A percentile compares a stretch with the other conserved stretches of the same genome.
These are phyloP conservation scores for Prunella himalayana DNA, from an alignment of 2,113 vertebrate genomes.

Conservation along the genomic window DNA sequence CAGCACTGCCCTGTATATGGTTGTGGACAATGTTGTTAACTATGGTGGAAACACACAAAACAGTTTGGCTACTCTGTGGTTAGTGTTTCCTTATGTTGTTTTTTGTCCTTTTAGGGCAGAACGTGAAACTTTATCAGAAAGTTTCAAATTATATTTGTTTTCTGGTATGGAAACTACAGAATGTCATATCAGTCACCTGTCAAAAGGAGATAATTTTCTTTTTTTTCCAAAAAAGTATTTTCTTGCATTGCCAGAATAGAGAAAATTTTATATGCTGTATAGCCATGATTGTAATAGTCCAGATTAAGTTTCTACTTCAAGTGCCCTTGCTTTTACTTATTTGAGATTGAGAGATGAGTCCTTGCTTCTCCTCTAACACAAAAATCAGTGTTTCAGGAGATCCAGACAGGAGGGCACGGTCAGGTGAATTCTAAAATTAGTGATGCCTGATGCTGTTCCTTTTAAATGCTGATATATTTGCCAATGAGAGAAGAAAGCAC, in stretches of 20 bases:
- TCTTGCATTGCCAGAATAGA: background rate
- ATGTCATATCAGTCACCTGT: background rate
- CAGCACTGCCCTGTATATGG: fast-evolving
- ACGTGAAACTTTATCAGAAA: background rate
- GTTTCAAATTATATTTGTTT: background rate
- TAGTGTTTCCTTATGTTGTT: background rate
- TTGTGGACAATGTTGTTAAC: background rate
- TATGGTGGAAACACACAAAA: background rate
- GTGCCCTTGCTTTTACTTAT: background rate
- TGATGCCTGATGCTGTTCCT: background rate
- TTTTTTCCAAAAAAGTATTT: background rate
- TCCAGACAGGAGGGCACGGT: background rate
- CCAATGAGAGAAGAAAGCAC: background rate
- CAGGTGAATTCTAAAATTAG: background rate
- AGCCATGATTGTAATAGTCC: background rate
- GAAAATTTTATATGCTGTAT: background rate
- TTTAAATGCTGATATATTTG: background rate
- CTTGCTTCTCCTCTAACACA: background rate
- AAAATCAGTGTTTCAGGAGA: background rate
- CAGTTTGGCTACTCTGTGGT: background rate
- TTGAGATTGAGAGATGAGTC: background rate
- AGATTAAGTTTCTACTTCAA: background rate
- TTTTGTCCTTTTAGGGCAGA: background rate
- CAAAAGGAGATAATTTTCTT: background rate
- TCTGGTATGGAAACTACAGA: fast-evolving